Evolutionary conservation across 2,888 invertebrate genomes (phyloP), one percentile per base, ranked within the genome.

Genomic region (Ophraella communa): DNA sequence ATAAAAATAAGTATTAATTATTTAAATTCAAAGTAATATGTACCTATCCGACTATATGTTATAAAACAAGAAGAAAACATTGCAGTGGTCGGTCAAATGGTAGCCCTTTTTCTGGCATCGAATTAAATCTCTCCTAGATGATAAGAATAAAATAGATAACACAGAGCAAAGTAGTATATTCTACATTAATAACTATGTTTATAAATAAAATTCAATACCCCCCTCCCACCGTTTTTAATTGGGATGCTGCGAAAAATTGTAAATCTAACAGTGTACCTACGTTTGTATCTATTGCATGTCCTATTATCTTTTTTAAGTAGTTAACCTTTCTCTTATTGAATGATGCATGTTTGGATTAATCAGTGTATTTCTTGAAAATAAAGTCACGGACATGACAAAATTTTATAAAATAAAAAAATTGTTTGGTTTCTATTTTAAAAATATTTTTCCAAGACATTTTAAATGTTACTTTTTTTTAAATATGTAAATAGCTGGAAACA

Each of bases 241-340:
- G 76, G 74, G 74, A 75, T 76, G 76, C 73, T 76, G 77, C 77
- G 78, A 77, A 76, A 77, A 76, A 78, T 78, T 77, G 76, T 78
- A 78, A 77, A 77, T 75, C 74, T 74, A 66, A 67, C 67, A 68
- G 57, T 64, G 61, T 53, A 58, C 59, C 57, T 62, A 58, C 61
- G 59, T 62, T 67, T 68, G 62, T 64, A 67, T 59, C 54, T 68
- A 58, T 60, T 62, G 73, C 73, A 72, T 68, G 74, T 20, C 39
- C 20, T 64, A 56, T 58, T 62, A 60, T 53, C 53, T 65, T 53
- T 56, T 57, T 30, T 42, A 63, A 55, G 57, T 58, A 24, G 47
- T 49, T 44, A 51, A 47, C 60, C 42, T 61, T 54, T 56, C 45
- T 53, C n/a, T 66, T 45, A 57, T 33, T 8, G 52, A 44, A 44